These are phyloP conservation scores for Brachymystax lenok DNA, from an alignment of 2,797 vertebrate genomes.

Conservation along the genomic window DNA sequence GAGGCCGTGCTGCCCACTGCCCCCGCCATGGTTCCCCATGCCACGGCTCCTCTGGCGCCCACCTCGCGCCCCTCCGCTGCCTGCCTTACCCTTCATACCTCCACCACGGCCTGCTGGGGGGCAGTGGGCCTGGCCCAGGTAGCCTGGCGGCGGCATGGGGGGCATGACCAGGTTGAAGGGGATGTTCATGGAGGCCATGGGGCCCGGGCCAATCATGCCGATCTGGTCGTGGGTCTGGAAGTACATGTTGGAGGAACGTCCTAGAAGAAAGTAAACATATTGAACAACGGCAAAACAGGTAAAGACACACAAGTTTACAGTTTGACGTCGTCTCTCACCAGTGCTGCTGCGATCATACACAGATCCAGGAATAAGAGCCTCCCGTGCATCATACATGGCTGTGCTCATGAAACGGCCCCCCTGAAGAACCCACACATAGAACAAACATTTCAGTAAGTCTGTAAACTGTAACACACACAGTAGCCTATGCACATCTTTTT, in stretches of 20 bases:
- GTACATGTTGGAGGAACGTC: constrained; percentile 96
- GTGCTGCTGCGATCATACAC: constrained; percentile 95
- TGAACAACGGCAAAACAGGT: not conserved
- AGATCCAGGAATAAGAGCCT: constrained; percentile 96
- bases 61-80: constrained; percentile 68
- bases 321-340: constrained; percentile 68
- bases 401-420: constrained; percentile 99
- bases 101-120: constrained; percentile 86
- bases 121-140: constrained; percentile 92
- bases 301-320: not conserved
- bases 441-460: not conserved
- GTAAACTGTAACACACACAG: not conserved
- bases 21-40: constrained; percentile 81
- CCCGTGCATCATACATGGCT: constrained; percentile 97
- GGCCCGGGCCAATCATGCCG: constrained; percentile 94
- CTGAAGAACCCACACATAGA: constrained; percentile 64
- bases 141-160: constrained; percentile 92
- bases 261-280: constrained; percentile 4
- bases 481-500: not conserved
- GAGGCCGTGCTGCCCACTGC: constrained; percentile 77
- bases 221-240: constrained; percentile 99
- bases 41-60: constrained; percentile 90
- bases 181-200: constrained; percentile 94
- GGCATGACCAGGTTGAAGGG: constrained; percentile 99
- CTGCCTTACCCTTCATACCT: constrained; percentile 87